Conservation (phyloP, 2,113 vertebrate genomes). For the Megaptera novaeangliae region DNA sequence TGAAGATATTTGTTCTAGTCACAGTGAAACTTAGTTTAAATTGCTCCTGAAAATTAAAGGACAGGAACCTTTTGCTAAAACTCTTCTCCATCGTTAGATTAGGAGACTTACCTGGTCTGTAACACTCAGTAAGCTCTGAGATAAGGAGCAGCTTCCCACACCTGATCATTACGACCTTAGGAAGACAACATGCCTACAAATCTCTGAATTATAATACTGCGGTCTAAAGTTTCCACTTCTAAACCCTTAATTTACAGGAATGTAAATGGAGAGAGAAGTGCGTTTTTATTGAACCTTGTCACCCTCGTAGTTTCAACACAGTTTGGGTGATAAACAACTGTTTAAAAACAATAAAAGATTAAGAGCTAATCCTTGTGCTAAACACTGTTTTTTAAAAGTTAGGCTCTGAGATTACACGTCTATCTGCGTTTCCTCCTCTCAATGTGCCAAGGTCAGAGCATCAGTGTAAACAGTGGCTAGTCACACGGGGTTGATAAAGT, state of each 20-base stretch:
- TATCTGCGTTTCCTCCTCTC: conserved; percentile 30
- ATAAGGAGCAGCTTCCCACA: conserved; percentile 13
- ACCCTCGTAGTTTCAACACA: conserved; percentile 25
- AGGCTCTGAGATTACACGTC: background rate
- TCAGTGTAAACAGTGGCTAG: conserved; percentile 28
- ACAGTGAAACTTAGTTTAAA: conserved; percentile 46
- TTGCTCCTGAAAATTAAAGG: conserved; percentile 38
- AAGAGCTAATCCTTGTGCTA: conserved; percentile 54
- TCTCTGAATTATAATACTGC: background rate
- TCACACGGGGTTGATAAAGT: conserved; percentile 50
- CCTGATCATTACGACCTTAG: background rate
- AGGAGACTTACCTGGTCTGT: background rate
- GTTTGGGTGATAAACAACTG: conserved; percentile 55
- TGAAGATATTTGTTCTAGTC: conserved; percentile 6
- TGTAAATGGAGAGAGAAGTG: background rate
- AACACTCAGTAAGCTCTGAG: background rate
- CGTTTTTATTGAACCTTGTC: conserved; percentile 37
- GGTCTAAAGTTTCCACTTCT: background rate
- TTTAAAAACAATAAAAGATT: conserved; percentile 49
- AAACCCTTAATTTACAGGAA: background rate
- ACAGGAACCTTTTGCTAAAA: conserved; percentile 2
- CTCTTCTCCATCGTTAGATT: background rate
- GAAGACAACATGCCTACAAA: background rate
- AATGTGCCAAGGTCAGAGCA: conserved; percentile 48
- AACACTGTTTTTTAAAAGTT: conserved; percentile 32